Evolutionary conservation across 2,888 invertebrate genomes (phyloP), one percentile per base, ranked within the genome.

Genomic region (Electrophaes corylata): DNA sequence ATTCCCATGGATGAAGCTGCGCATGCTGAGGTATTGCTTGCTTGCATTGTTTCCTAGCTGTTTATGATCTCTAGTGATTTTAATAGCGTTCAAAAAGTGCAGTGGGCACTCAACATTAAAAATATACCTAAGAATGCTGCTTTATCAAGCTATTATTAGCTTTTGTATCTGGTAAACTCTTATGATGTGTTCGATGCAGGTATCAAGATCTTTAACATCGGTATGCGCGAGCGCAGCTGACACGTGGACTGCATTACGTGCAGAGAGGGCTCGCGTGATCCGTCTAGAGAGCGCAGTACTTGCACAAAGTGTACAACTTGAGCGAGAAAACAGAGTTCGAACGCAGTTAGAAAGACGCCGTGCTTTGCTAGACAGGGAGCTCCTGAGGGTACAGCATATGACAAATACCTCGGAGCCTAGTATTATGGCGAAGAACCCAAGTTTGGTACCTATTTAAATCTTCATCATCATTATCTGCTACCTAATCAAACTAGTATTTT

Each of bases 331-430:
- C 2, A 77, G 83, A 53, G 85, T 86, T 46, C 83, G 91, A 56
- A 91, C 87, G 6, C 85, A 87, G 69, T 79, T 89, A 0, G 88
- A 92, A 65, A 73, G 81, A 1, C 84, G 85, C 6, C 83, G 84
- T 50, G 81, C 87, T 12, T 50, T 79, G 29, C 75, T 88, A 12
- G 88, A 89, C 70, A 75, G 89, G 33, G 82, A 86, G 65, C 66
- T 88, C 19, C 59, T 86, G 33, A 75, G 83, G 16, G 52, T 74
- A 3, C 78, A 75, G 0, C 72, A 79, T 35, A 56, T 70, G 19
- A 57, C 67, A 1, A 62, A 61, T 14, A 44, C 62, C 23, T 60
- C 70, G 18, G 69, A 65, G 18, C 18, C 26, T 19, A 29, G 2
- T 11, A 26, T 19, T 14, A 49, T 37, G 29, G 10, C 23, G 53